A percentile compares a stretch with the other conserved stretches of the same genome.
phyloP scores from a whole-genome alignment of 2,888 invertebrate genomes.

The Tineola bisselliella region DNA sequence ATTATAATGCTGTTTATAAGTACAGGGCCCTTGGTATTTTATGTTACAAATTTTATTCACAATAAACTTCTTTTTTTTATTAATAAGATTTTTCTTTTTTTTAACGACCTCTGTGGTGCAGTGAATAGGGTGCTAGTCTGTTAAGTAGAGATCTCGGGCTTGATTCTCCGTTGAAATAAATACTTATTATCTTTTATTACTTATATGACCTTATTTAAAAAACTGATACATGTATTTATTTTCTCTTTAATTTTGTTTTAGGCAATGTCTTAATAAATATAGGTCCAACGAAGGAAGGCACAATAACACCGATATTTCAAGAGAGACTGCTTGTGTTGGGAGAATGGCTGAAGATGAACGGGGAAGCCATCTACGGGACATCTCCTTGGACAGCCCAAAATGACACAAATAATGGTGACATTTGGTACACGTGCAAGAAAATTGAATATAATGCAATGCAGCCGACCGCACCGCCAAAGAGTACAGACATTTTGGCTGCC shows the following conservation, averaged over 20 bases:
- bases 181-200: too few species aligned
- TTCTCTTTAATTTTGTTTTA: constrained; percentile 32
- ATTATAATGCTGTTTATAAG: too few species aligned
- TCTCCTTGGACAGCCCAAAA: constrained; percentile 85
- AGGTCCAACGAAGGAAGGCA: constrained; percentile 90
- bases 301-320: constrained; percentile 85
- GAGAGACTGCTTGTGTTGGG: constrained; percentile 84
- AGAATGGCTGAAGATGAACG: constrained; percentile 83
- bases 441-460: constrained; percentile 19
- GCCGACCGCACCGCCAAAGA: constrained; percentile 25
- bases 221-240: too few species aligned
- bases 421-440: constrained; percentile 76
- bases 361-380: constrained; percentile 84
- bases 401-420: constrained; percentile 73
- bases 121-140: too few species aligned
- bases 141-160: too few species aligned
- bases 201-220: too few species aligned
- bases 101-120: too few species aligned
- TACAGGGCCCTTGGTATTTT: too few species aligned
- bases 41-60: too few species aligned
- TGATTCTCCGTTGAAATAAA: too few species aligned
- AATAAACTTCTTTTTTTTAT: too few species aligned
- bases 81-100: too few species aligned
- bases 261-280: constrained; percentile 85
- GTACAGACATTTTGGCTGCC: constrained; percentile 26